Evolutionary conservation across 2,113 vertebrate genomes (phyloP).

Genomic region (Beaufortia kweichowensis): DNA sequence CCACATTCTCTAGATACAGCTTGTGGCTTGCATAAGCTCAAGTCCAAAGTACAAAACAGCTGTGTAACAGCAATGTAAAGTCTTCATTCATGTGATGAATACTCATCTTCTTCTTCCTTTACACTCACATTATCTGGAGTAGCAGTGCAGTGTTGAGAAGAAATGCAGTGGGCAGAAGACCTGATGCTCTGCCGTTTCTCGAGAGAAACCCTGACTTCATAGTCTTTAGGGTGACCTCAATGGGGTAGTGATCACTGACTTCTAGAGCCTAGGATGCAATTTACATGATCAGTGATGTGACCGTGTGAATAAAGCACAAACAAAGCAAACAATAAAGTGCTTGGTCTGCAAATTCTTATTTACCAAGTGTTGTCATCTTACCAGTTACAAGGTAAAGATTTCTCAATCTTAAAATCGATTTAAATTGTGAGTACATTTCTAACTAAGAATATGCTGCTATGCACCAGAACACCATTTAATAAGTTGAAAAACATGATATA

Average conservation of each 20-base stretch:
- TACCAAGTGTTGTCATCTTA: neutral
- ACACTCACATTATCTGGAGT: neutral
- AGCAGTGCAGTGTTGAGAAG: conserved; percentile 15
- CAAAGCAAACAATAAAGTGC: no score
- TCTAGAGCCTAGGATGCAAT: conserved; percentile 72
- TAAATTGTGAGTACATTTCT: no score
- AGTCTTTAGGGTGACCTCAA: conserved; percentile 76
- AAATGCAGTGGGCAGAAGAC: conserved; percentile 12
- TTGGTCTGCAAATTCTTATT: no score
- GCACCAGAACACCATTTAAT: no score
- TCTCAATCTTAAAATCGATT: no score
- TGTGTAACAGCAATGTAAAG: neutral
- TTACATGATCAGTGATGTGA: neutral
- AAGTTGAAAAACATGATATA: no score
- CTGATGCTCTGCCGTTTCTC: neutral
- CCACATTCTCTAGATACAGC: neutral
- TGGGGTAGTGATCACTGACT: conserved; percentile 85
- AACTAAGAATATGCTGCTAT: no score
- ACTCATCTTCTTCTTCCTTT: neutral
- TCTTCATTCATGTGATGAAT: neutral
- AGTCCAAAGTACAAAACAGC: neutral
- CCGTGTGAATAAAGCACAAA: no score
- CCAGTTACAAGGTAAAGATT: no score
- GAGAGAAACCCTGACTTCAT: neutral
- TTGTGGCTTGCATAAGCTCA: neutral